Evolutionary conservation across 2,888 invertebrate genomes (phyloP).

Genomic region (Geophilus truncorum): DNA sequence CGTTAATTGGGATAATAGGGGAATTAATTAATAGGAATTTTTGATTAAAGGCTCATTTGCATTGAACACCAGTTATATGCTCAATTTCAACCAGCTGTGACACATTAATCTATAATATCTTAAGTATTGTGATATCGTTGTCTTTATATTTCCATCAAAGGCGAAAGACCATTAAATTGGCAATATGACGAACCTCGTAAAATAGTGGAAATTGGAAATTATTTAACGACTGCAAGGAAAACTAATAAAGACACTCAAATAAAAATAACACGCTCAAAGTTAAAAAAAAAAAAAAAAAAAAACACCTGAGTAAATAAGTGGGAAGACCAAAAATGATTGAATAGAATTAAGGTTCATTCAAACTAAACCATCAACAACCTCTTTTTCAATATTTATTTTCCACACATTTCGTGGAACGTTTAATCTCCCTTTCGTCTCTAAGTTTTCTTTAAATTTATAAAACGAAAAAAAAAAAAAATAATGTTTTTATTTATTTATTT

Average conservation of each 20-base stretch:
- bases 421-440: neutral
- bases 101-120: neutral
- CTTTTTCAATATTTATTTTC: neutral
- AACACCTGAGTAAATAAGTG: neutral
- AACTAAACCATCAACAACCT: neutral
- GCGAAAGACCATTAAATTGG: neutral
- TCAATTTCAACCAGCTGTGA: slow-evolving; percentile 1
- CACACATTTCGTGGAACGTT: neutral
- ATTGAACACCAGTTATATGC: neutral
- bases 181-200: neutral
- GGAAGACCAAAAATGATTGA: neutral
- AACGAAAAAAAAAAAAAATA: no score
- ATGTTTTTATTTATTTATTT: neutral
- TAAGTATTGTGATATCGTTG: neutral
- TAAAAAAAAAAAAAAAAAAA: neutral
- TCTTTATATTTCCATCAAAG: slow-evolving; percentile 7
- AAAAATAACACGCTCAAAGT: no score
- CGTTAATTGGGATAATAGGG: neutral
- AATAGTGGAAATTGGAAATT: neutral
- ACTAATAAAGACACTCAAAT: neutral
- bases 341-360: neutral
- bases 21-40: neutral
- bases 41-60: neutral
- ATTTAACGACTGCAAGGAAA: neutral
- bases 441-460: neutral